phyloP scores from a whole-genome alignment of 2,797 vertebrate species.

The Petrocephalus schoutedeni region DNA sequence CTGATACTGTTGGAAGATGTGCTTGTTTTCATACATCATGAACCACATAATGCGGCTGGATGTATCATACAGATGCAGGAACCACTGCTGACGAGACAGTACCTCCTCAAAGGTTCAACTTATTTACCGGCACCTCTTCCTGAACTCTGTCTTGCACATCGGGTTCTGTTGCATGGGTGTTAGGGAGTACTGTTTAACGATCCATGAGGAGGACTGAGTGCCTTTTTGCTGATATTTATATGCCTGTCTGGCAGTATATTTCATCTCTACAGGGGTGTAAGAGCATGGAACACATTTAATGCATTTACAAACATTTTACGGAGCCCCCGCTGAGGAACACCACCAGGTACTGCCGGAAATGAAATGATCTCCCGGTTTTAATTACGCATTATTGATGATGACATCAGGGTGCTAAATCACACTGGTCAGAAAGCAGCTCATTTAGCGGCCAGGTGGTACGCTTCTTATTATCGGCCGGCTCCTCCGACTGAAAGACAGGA shows the following conservation, averaged over 20 bases:
- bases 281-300: neutral
- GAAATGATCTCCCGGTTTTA: slow-evolving; percentile 5
- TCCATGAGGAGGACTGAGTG: neutral
- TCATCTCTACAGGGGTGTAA: slow-evolving; percentile 1
- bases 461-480: neutral
- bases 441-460: neutral
- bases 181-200: neutral
- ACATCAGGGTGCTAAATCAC: slow-evolving; percentile 6
- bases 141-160: neutral
- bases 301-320: neutral
- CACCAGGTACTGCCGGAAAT: neutral
- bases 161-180: neutral
- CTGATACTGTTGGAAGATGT: neutral
- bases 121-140: neutral
- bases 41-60: neutral
- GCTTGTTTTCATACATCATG: neutral
- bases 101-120: neutral
- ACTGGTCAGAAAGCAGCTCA: neutral
- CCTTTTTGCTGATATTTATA: slow-evolving; percentile 14
- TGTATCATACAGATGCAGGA: neutral
- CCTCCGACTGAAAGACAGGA: neutral
- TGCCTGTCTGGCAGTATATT: neutral
- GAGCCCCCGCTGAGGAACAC: neutral
- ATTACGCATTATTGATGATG: slow-evolving; percentile 6
- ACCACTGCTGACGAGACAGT: neutral